Base-by-base conservation (phyloP, 92 coral and sea anemone species). In the Diadumene lineata region DNA sequence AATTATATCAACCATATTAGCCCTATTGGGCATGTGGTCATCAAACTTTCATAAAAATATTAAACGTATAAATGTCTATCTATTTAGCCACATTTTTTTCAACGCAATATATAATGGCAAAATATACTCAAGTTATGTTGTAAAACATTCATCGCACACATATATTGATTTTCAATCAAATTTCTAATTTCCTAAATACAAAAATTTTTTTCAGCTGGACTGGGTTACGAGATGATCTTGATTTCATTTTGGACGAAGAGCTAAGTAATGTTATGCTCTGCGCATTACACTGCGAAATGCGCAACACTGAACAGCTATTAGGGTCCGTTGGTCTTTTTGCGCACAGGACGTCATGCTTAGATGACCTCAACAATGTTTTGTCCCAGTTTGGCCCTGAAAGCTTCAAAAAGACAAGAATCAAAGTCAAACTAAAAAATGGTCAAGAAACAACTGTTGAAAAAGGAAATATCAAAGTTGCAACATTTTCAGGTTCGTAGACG, bases 181-280 rank as follows among this genome's bases (percentile, higher is more conserved):
- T n/a, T n/a, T n/a, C n/a, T n/a, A n/a, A n/a, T n/a, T n/a, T n/a
- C n/a, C n/a, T n/a, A n/a, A n/a, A n/a, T n/a, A n/a, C n/a, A n/a
- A n/a, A n/a, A n/a, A n/a, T n/a, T n/a, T n/a, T n/a, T 46, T 43
- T 43, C 2, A 88, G 86, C 15, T 88, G 92, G 92, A 88, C 23
- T 2, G 92, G 89, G 24, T 56, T 88, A 0, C 76, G 89, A 33
- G 92, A 88, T 75, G 89, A 88, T 56, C 56, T 84, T 0, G 38
- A 61, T 8, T 62, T 88, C 30, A 63, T 84, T 38, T 26, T 87
- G 70, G 82, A 79, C 43, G 79, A 64, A 28, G 79, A 83, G 7
- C 60, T 87, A 7, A 24, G 72, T 56, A 76, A 76, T 81, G 86
- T 88, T 7, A 88, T 79, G 66, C 86, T 88, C 2, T 84, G 92